Conservation (phyloP, 1,140 invertebrate species). For the Drosophila suzukii region DNA sequence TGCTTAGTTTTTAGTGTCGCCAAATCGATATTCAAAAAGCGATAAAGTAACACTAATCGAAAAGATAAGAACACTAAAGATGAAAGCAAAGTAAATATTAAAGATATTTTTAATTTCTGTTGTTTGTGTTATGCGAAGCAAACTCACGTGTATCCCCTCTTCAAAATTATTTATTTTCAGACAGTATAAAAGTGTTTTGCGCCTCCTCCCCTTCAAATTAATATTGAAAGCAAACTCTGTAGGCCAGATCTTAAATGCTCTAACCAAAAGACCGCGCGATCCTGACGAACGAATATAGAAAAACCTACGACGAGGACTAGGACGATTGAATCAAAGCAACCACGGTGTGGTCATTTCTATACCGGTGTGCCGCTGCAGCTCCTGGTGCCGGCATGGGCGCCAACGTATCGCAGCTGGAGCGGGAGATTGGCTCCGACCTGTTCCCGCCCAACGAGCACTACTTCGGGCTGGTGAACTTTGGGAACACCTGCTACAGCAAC, state of each 20-base stretch:
- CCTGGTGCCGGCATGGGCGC: conserved; percentile 89
- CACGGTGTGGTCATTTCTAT: conserved; percentile 78
- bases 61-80: conserved; percentile 39
- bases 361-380: conserved; percentile 76
- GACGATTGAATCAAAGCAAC: conserved; percentile 46
- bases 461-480: conserved; percentile 99
- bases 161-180: conserved; percentile 84
- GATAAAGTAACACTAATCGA: conserved; percentile 11
- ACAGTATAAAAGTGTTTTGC: conserved; percentile 74
- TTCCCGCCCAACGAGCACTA: conserved; percentile 99
- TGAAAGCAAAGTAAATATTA: conserved; percentile 55
- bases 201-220: conserved; percentile 52
- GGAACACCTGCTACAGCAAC: conserved; percentile 99
- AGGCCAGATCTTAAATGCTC: conserved; percentile 43
- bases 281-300: conserved; percentile 15
- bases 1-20: conserved; percentile 76
- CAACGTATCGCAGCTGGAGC: conserved; percentile 98
- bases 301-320: conserved; percentile 4
- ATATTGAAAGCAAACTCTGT: conserved; percentile 57
- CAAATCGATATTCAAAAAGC: conserved; percentile 21
- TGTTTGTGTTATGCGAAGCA: conserved; percentile 81
- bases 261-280: conserved; percentile 21
- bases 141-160: conserved; percentile 84
- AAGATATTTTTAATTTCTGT: conserved; percentile 70
- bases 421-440: conserved; percentile 98